Base-by-base conservation (phyloP, 2,888 invertebrate genomes). In the Drosophila sordidapex region DNA sequence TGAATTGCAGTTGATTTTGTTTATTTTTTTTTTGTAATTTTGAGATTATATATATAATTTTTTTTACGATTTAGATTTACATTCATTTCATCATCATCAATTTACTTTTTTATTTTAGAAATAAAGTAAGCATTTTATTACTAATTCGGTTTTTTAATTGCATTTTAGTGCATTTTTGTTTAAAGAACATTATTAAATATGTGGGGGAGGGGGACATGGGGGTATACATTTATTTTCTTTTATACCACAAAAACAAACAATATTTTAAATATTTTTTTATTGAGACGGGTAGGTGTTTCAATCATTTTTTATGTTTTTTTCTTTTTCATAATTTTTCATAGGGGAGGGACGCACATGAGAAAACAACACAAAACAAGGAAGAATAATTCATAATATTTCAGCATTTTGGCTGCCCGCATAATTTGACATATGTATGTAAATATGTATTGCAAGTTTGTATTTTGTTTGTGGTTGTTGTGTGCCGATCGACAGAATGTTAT, bases 91-190 rank as follows among this genome's bases (percentile, higher is more conserved):
- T 86, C 74, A 83, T 89, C 81, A 82, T 84, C 73, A 76, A 76
- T 84, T 87, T 90, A 87, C 83, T 89, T 86, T 81, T 88, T 90
- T 88, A 89, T 89, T 89, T 89, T 83, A 82, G 83, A 90, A 90
- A 90, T 89, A 90, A 90, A 89, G 89, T 90, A 89, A 87, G 88
- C 88, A 89, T 87, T 83, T 88, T 78, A 83, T 86, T 86, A 80
- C 86, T 86, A 82, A 81, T 88, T 88, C 69, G 81, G 81, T 65
- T 79, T 80, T 79, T 81, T 61, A 81, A 79, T 83, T 88, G 88
- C 87, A 89, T 70, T 79, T 81, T 76, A 75, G 81, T 87, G 81
- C 82, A 83, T 79, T 70, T 82, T 85, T 68, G 77, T 82, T 79
- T 80, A 72, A 84, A 82, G 84, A 89, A 85, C 84, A 87, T 82